These are phyloP conservation scores for Heliothis virescens DNA, from an alignment of 1,140 invertebrate species.

Conservation along the genomic window DNA sequence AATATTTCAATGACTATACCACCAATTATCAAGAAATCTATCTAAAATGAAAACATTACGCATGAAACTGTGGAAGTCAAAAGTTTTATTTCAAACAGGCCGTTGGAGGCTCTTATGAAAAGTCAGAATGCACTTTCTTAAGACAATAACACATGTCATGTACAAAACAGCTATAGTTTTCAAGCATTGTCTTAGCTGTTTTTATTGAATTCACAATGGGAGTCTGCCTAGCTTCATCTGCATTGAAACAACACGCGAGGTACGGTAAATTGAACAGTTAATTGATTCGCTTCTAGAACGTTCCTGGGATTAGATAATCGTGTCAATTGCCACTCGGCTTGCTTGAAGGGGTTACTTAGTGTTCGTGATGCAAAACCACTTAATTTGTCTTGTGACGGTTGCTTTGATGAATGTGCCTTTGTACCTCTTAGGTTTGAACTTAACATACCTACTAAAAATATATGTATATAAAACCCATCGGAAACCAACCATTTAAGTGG, in stretches of 20 bases:
- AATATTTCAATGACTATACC: neutral
- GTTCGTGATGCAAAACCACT: neutral
- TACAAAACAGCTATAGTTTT: neutral
- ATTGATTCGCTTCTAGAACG: neutral
- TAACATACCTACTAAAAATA: no score
- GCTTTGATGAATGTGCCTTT: slow-evolving; percentile 2
- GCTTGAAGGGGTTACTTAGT: neutral
- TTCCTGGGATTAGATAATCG: slow-evolving; percentile 19
- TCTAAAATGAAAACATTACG: neutral
- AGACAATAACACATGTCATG: slow-evolving; percentile 1
- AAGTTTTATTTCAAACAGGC: no score
- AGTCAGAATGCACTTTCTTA: neutral
- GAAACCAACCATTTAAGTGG: no score
- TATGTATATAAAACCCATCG: no score
- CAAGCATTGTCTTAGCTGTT: slow-evolving; percentile 14
- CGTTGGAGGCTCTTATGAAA: no score
- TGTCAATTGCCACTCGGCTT: slow-evolving; percentile 20
- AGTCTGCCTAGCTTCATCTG: slow-evolving; percentile 5
- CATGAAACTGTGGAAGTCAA: neutral
- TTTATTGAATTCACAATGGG: neutral
- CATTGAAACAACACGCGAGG: slow-evolving; percentile 6
- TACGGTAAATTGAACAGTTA: neutral
- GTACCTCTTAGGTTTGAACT: neutral
- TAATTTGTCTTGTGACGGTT: neutral
- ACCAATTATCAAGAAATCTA: neutral